A percentile compares a stretch with the other conserved stretches of the same genome.
phyloP scores from a whole-genome alignment of 1,140 invertebrate species.

The Macrostomum lignano region DNA sequence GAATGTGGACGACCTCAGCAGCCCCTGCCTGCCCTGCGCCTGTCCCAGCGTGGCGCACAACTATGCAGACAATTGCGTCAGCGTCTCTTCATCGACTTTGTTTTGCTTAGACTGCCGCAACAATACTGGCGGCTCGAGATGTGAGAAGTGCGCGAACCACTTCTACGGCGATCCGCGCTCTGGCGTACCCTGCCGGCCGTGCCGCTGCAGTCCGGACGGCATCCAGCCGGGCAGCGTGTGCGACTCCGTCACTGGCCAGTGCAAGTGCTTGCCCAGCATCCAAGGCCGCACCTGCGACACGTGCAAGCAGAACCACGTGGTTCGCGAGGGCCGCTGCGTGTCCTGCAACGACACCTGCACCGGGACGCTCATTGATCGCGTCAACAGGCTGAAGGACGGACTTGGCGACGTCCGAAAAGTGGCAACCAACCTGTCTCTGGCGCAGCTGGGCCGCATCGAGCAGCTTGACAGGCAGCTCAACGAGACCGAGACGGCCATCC shows the following conservation, averaged over 20 bases:
- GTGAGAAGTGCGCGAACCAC: conserved; percentile 57
- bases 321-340: neutral
- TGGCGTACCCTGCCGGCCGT: neutral
- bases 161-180: conserved; percentile 64
- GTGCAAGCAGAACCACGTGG: conserved; percentile 49
- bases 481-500: too few species aligned
- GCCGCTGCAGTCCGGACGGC: neutral
- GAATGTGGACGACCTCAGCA: too few species aligned
- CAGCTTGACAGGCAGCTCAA: too few species aligned
- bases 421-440: too few species aligned
- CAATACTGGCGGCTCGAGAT: conserved; percentile 43
- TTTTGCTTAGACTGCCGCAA: neutral
- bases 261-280: conserved; percentile 52
- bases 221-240: conserved; percentile 30
- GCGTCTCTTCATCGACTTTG: neutral
- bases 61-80: neutral
- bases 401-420: too few species aligned
- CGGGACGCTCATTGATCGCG: too few species aligned
- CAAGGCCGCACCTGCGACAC: conserved; percentile 44
- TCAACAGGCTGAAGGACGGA: too few species aligned
- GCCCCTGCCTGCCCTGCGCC: too few species aligned
- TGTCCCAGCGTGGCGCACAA: neutral
- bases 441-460: too few species aligned
- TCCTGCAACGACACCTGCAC: too few species aligned
- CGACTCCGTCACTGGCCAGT: conserved; percentile 44